These are phyloP conservation scores for Scortum barcoo DNA, from an alignment of 2,113 vertebrate genomes.

Conservation along the genomic window DNA sequence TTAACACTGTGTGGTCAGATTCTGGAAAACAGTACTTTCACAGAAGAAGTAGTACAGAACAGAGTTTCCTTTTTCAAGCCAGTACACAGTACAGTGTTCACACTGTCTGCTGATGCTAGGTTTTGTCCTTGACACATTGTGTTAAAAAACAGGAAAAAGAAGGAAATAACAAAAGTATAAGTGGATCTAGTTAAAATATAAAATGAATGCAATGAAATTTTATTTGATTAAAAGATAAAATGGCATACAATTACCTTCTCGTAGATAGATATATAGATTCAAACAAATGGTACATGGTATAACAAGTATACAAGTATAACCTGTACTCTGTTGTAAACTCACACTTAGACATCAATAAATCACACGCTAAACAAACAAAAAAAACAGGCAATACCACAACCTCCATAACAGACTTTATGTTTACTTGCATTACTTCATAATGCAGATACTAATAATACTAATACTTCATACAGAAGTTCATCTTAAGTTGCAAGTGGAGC, in stretches of 20 bases:
- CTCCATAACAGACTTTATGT: too few relatives aligned
- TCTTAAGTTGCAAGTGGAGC: neutral
- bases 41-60: neutral
- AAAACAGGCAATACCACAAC: too few relatives aligned
- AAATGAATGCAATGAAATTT: too few relatives aligned
- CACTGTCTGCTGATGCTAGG: neutral
- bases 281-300: neutral
- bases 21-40: neutral
- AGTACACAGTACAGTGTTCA: neutral
- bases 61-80: neutral
- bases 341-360: too few relatives aligned
- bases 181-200: neutral
- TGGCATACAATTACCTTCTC: neutral
- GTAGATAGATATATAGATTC: neutral
- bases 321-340: neutral
- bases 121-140: neutral
- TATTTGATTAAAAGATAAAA: neutral
- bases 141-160: neutral
- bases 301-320: neutral
- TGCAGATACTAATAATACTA: too few relatives aligned
- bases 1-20: neutral
- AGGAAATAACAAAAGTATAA: neutral
- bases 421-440: too few relatives aligned
- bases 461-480: neutral
- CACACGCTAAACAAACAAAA: too few relatives aligned